These are phyloP conservation scores for Acanthiza pusilla DNA, from an alignment of 2,797 vertebrate genomes.

Conservation along the genomic window DNA sequence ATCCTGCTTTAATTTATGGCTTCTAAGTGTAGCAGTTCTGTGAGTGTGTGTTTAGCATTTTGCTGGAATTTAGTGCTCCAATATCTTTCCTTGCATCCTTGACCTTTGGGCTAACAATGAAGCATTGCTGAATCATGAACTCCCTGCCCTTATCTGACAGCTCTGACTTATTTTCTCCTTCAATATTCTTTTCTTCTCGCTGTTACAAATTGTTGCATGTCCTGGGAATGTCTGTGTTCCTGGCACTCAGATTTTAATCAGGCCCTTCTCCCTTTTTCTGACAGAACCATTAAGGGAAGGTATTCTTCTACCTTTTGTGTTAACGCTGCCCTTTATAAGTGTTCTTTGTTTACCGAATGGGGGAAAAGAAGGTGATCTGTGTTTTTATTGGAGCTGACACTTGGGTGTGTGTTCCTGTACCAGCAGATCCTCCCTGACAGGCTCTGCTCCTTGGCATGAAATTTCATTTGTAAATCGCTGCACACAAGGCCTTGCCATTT, in stretches of 20 bases:
- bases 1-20: not conserved
- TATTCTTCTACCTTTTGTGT: not conserved
- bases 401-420: not conserved
- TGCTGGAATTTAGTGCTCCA: not conserved
- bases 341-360: not conserved
- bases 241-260: not conserved
- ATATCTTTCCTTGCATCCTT: not conserved
- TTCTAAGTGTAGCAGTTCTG: not conserved
- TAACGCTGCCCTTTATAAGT: not conserved
- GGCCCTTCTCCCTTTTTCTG: not conserved
- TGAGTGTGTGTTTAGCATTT: not conserved
- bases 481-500: not conserved
- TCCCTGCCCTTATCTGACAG: not conserved
- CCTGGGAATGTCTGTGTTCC: not conserved
- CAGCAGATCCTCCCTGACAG: not conserved
- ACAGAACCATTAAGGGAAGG: not conserved
- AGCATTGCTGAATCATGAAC: not conserved
- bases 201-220: constrained; percentile 23
- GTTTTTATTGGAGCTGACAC: not conserved
- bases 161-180: constrained; percentile 9
- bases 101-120: constrained; percentile 33
- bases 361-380: not conserved
- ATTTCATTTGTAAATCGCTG: not conserved
- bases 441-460: not conserved
- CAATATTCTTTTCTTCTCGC: not conserved